These are phyloP conservation scores for Falco punctatus DNA, from an alignment of 2,113 vertebrate species.

Conservation along the genomic window DNA sequence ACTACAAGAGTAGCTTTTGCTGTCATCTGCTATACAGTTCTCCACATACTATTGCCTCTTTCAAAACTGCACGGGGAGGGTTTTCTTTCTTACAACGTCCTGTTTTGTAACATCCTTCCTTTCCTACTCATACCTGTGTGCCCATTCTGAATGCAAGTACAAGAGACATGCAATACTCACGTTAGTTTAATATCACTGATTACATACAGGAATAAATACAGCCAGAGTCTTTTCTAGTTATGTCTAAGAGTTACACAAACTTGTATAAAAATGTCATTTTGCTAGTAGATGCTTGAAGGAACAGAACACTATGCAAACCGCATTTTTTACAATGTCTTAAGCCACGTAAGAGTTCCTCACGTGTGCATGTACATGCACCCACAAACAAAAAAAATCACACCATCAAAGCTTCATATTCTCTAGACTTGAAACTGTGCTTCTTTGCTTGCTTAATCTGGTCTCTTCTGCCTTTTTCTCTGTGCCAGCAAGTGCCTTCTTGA, in stretches of 20 bases:
- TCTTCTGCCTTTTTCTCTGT: not conserved
- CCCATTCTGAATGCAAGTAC: not conserved
- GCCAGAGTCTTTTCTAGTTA: not conserved
- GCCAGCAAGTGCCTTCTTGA: not conserved
- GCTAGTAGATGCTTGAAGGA: not conserved
- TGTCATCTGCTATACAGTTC: not conserved
- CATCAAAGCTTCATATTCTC: not conserved
- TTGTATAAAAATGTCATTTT: not conserved
- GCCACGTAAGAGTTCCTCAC: accelerated
- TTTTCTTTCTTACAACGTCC: slow-evolving; percentile 9
- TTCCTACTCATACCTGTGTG: not conserved
- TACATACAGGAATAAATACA: not conserved
- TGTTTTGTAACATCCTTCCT: slow-evolving; percentile 56
- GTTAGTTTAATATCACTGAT: not conserved
- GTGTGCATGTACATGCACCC: accelerated
- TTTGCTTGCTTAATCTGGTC: not conserved
- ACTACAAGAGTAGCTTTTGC: not conserved
- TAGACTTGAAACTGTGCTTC: not conserved
- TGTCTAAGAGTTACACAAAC: not conserved
- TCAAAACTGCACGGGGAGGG: slow-evolving; percentile 5
- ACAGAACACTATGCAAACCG: not conserved
- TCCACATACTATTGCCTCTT: not conserved
- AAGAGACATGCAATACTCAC: not conserved
- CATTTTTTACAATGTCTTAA: accelerated
- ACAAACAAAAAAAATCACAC: not conserved